These are phyloP conservation scores for Dendrophyllia cribrosa DNA, from an alignment of 64 coral and sea anemone genomes.

Conservation along the genomic window DNA sequence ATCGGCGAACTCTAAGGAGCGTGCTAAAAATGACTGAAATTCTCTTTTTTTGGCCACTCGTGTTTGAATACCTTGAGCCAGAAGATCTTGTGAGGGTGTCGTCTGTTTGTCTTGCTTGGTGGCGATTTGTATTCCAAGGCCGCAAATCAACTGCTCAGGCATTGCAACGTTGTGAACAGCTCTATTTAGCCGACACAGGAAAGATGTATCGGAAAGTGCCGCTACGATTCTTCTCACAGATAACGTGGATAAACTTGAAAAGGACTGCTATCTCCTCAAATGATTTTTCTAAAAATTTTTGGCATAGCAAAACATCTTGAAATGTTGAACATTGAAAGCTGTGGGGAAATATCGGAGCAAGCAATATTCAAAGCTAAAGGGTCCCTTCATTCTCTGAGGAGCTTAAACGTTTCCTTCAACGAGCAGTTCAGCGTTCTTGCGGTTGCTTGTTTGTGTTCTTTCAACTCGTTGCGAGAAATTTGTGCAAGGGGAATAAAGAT, in stretches of 20 bases:
- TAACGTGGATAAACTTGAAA: neutral
- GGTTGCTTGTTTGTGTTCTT: slow-evolving; percentile 1
- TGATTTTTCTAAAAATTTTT: slow-evolving; percentile 13
- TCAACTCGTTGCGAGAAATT: neutral
- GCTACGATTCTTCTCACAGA: neutral
- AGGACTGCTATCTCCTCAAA: neutral
- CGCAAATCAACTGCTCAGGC: neutral
- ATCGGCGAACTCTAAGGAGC: no score
- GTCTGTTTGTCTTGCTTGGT: slow-evolving; percentile 28
- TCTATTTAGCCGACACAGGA: slow-evolving; percentile 12
- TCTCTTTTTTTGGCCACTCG: neutral
- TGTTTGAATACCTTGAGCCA: slow-evolving; percentile 9
- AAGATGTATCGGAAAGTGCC: neutral
- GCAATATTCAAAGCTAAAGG: slow-evolving; percentile 10
- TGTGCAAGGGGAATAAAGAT: neutral
- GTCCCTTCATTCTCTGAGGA: neutral
- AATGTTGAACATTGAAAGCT: slow-evolving; percentile 13
- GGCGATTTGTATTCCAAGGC: slow-evolving; percentile 6
- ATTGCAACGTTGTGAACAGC: neutral
- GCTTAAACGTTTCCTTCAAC: neutral
- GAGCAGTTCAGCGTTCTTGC: slow-evolving; percentile 5
- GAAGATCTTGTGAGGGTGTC: neutral
- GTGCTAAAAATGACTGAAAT: neutral
- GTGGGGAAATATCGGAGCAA: neutral
- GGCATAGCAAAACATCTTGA: neutral